These are phyloP conservation scores for Oegoconia quadripuncta DNA, from an alignment of 2,888 invertebrate genomes.

Conservation along the genomic window DNA sequence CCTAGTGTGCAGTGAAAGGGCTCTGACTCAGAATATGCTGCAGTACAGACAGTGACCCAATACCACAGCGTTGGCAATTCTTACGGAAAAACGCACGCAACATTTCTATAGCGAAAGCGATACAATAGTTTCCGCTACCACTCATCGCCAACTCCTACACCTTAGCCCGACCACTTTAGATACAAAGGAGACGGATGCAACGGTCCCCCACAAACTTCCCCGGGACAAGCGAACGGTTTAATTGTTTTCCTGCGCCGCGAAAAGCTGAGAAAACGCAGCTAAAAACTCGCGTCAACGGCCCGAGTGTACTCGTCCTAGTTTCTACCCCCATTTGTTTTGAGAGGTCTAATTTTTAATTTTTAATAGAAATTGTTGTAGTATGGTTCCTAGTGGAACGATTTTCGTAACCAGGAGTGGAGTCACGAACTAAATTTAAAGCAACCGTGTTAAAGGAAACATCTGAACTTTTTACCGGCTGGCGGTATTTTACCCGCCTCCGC, in stretches of 20 bases:
- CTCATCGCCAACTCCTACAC: constrained; percentile 26
- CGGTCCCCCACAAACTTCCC: constrained; percentile 56
- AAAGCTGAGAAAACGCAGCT: constrained; percentile 53
- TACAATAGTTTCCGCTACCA: constrained; percentile 11
- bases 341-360: constrained; percentile 61
- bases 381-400: neutral
- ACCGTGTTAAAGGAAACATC: too few relatives aligned
- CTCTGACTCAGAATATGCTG: too few relatives aligned
- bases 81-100: too few relatives aligned
- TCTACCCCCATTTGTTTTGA: constrained; percentile 50
- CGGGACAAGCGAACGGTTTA: constrained; percentile 66
- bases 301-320: constrained; percentile 45
- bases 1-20: too few relatives aligned
- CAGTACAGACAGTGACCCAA: too few relatives aligned
- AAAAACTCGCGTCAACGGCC: constrained; percentile 38
- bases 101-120: too few relatives aligned
- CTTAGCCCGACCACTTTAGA: constrained; percentile 32
- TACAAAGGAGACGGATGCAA: constrained; percentile 62
- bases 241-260: constrained; percentile 66
- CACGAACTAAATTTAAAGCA: too few relatives aligned
- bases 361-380: neutral
- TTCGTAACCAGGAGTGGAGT: too few relatives aligned
- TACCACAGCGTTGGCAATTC: too few relatives aligned
- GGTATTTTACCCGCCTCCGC: too few relatives aligned
- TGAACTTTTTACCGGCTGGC: too few relatives aligned